These are phyloP conservation scores for Cyclura pinguis DNA, from an alignment of 2,797 vertebrate genomes.

Conservation along the genomic window DNA sequence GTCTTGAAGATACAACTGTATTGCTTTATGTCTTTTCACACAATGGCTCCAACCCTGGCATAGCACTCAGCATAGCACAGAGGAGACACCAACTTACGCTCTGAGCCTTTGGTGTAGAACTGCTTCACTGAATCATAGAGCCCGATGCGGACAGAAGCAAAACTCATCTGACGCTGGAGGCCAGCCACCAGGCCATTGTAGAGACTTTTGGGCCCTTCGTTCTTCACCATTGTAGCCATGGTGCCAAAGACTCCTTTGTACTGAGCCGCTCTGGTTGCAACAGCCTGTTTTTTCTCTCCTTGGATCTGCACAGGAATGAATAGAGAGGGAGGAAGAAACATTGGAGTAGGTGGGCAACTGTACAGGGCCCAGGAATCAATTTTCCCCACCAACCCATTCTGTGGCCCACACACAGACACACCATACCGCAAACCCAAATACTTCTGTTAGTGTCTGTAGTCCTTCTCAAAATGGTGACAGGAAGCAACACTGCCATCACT, in stretches of 20 bases:
- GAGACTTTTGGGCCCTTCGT: conserved; percentile 90
- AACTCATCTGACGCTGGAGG: conserved; percentile 97
- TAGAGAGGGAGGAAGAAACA: conserved; percentile 49
- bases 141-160: conserved; percentile 95
- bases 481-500: too few relatives aligned
- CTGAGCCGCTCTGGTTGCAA: conserved; percentile 58
- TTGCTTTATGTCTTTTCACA: too few relatives aligned
- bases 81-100: conserved; percentile 84
- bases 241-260: conserved; percentile 93
- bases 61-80: too few relatives aligned
- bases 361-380: too few relatives aligned
- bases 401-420: too few relatives aligned
- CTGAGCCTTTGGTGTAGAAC: conserved; percentile 93
- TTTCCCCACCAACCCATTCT: too few relatives aligned
- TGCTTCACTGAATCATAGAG: conserved; percentile 97
- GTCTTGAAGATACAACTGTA: too few relatives aligned
- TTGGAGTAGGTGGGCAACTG: conserved; percentile 44
- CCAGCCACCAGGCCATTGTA: conserved; percentile 93
- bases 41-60: too few relatives aligned
- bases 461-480: too few relatives aligned
- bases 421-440: too few relatives aligned
- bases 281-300: conserved; percentile 80
- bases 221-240: conserved; percentile 93
- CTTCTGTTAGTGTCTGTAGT: too few relatives aligned
- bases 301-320: conserved; percentile 83